Conservation (phyloP, 1,140 invertebrate genomes). For the Planococcus citri region DNA sequence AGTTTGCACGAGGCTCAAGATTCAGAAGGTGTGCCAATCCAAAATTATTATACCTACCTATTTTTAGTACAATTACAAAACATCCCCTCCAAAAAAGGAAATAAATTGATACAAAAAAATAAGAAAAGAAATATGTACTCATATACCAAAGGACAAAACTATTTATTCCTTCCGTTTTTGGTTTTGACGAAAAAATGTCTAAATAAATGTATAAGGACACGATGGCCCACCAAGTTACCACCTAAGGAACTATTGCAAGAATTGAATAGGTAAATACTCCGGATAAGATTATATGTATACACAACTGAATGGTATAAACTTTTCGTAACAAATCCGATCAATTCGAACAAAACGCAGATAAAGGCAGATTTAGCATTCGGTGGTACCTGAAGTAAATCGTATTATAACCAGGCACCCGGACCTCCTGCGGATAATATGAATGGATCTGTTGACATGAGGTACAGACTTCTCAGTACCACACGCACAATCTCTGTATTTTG, state of each 20-base stretch:
- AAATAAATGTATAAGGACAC: too few relatives aligned
- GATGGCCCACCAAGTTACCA: background rate
- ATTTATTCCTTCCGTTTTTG: constrained; percentile 3
- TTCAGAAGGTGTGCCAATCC: too few relatives aligned
- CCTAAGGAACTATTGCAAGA: constrained; percentile 1
- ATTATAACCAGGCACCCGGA: background rate
- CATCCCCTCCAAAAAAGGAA: too few relatives aligned
- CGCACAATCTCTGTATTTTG: constrained; percentile 18
- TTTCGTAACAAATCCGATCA: constrained; percentile 18
- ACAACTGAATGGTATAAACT: constrained; percentile 7
- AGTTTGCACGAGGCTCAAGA: too few relatives aligned
- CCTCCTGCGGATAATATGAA: constrained; percentile 10
- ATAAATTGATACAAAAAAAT: too few relatives aligned
- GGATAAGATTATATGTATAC: constrained; percentile 19
- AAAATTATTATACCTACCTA: too few relatives aligned
- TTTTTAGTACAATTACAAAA: too few relatives aligned
- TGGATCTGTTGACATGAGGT: constrained; percentile 17
- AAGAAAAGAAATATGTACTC: too few relatives aligned
- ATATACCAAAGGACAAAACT: background rate
- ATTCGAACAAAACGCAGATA: background rate
- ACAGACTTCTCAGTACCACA: constrained; percentile 19
- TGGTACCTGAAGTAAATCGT: constrained; percentile 14
- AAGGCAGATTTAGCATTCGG: background rate
- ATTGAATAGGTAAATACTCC: background rate
- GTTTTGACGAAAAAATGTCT: background rate